phyloP scores from a whole-genome alignment of 2,113 vertebrate species.

The Plectropomus leopardus region DNA sequence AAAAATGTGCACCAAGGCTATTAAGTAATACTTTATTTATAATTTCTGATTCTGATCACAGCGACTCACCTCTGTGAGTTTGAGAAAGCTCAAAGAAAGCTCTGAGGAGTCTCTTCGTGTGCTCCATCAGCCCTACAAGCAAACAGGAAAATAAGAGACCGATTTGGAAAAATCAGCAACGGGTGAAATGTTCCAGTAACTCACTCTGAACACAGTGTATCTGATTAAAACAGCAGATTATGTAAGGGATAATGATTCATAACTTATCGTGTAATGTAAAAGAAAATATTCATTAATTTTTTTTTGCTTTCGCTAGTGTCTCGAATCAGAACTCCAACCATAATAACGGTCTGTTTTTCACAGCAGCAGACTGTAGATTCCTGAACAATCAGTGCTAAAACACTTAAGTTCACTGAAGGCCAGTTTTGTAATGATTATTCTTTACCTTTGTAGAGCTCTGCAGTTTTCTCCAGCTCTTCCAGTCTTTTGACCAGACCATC shows the following conservation, averaged over 20 bases:
- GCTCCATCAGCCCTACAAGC: conserved; percentile 93
- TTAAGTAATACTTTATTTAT: too few relatives aligned
- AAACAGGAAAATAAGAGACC: neutral
- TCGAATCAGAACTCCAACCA: too few relatives aligned
- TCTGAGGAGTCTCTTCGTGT: conserved; percentile 94
- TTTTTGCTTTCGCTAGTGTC: too few relatives aligned
- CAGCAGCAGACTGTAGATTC: too few relatives aligned
- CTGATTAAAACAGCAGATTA: neutral
- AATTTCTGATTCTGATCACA: neutral
- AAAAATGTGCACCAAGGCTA: neutral
- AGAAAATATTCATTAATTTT: too few relatives aligned
- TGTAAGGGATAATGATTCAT: too few relatives aligned
- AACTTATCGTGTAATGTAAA: too few relatives aligned
- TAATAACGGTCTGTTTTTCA: too few relatives aligned
- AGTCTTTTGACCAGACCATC: conserved; percentile 97
- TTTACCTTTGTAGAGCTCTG: conserved; percentile 96
- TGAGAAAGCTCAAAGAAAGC: conserved; percentile 98
- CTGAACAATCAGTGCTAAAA: too few relatives aligned
- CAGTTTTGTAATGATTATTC: neutral
- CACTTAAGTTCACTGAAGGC: neutral
- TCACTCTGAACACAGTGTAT: neutral
- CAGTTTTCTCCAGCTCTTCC: conserved; percentile 96
- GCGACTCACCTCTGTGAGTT: conserved; percentile 93
- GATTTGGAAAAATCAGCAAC: neutral
- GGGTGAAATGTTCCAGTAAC: neutral